These are phyloP conservation scores for Onychostruthus taczanowskii DNA, from an alignment of 2,113 vertebrate genomes.

Conservation along the genomic window DNA sequence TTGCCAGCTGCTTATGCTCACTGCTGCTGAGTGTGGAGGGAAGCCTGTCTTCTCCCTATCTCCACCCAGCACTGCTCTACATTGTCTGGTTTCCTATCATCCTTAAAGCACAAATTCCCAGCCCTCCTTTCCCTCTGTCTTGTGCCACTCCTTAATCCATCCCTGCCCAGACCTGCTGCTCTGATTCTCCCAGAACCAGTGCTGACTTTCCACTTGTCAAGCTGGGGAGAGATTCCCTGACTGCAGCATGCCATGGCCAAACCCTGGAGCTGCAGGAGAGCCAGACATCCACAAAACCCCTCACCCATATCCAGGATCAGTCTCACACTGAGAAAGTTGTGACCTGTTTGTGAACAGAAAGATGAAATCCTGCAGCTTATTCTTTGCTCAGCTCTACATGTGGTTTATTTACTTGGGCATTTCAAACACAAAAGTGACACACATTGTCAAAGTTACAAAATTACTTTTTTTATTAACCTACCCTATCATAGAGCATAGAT, in stretches of 20 bases:
- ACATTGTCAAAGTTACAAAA: neutral
- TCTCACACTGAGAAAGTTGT: neutral
- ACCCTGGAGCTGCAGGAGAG: neutral
- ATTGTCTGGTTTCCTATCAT: neutral
- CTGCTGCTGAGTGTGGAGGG: neutral
- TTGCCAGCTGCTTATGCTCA: neutral
- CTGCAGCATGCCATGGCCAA: neutral
- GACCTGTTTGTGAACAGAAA: neutral
- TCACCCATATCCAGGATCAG: neutral
- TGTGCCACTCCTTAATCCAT: neutral
- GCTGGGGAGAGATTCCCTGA: neutral
- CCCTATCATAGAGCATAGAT: neutral
- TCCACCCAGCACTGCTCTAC: neutral
- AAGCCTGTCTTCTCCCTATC: neutral
- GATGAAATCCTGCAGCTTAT: neutral
- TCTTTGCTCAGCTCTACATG: neutral
- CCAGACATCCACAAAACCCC: neutral
- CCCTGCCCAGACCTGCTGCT: neutral
- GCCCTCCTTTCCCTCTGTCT: neutral
- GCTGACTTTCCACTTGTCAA: neutral
- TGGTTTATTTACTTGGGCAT: neutral
- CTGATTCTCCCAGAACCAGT: neutral
- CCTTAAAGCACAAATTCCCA: neutral
- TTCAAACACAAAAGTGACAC: neutral
- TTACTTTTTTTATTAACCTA: slow-evolving; percentile 49